Evolutionary conservation across 2,888 invertebrate species (phyloP), one percentile per base, ranked within the genome.

Genomic region (Aromia moschata): DNA sequence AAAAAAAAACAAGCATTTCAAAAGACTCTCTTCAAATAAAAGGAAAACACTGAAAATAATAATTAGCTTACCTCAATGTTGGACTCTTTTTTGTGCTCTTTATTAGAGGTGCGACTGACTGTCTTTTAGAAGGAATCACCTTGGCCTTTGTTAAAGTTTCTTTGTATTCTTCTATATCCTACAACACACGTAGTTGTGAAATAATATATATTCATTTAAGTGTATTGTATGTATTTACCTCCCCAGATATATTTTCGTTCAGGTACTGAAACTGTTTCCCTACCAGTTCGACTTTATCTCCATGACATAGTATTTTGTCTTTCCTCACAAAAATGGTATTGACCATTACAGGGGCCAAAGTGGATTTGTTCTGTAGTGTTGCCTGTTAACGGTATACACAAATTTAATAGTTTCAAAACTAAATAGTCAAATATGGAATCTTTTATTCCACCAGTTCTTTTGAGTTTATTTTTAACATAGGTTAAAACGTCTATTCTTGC

Each of bases 341-440:
- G 64, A 85, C 80, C 40, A 77, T 65, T 4, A 84, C 82, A 49
- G 77, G 76, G 0, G 80, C 80, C 4, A 0, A 70, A 63, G n/a
- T 5, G 12, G 81, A 80, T 58, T 83, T 80, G 58, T 82, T 82
- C 36, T 81, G 79, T 0, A 85, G 76, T 61, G 82, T 79, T 11
- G 83, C 81, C 84, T 85, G 71, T 14, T 70, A 68, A 43, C 18
- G 44, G n/a, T 25, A 25, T 25, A 25, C n/a, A n/a, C n/a, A n/a
- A n/a, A n/a, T n/a, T n/a, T n/a, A n/a, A n/a, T n/a, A n/a, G n/a
- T n/a, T n/a, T n/a, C n/a, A n/a, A n/a, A n/a, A n/a, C n/a, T n/a
- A n/a, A n/a, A n/a, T n/a, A n/a, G n/a, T n/a, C n/a, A n/a, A n/a
- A n/a, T n/a, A n/a, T n/a, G n/a, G n/a, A n/a, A n/a, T n/a, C n/a